phyloP scores from a whole-genome alignment of 2,797 vertebrate species.

The Periparus ater region DNA sequence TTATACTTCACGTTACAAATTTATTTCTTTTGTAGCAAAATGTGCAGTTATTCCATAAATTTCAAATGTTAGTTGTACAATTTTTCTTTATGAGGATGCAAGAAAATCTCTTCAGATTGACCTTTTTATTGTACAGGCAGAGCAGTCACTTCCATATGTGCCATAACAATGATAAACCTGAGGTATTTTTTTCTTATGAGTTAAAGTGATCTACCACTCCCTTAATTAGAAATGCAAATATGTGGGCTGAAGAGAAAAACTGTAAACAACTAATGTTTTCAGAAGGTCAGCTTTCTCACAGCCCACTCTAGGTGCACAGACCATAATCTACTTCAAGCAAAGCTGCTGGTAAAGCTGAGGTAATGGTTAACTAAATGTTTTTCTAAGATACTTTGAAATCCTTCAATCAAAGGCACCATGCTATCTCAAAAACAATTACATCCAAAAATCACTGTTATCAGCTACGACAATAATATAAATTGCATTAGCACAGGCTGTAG shows the following conservation, averaged over 20 bases:
- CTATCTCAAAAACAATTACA: background rate
- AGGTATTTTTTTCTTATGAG: background rate
- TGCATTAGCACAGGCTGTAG: background rate
- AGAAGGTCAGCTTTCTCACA: background rate
- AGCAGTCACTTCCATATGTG: background rate
- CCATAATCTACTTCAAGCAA: background rate
- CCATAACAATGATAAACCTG: background rate
- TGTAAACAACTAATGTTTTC: background rate
- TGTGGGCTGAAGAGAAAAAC: background rate
- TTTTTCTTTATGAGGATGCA: constrained; percentile 45
- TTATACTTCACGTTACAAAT: background rate
- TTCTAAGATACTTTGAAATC: background rate
- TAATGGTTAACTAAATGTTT: background rate
- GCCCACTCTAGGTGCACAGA: background rate
- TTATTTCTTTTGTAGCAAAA: background rate
- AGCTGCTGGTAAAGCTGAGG: background rate
- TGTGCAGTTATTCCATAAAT: constrained; percentile 24
- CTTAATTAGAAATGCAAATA: constrained; percentile 5
- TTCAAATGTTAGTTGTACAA: constrained; percentile 41
- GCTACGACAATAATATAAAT: background rate
- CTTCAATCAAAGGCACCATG: background rate
- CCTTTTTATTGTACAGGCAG: background rate
- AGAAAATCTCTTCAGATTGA: constrained; percentile 33
- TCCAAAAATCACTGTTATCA: background rate
- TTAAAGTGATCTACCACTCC: background rate